Evolutionary conservation across 2,888 invertebrate species (phyloP), one percentile per base, ranked within the genome.

Genomic region (Beris morrisii): DNA sequence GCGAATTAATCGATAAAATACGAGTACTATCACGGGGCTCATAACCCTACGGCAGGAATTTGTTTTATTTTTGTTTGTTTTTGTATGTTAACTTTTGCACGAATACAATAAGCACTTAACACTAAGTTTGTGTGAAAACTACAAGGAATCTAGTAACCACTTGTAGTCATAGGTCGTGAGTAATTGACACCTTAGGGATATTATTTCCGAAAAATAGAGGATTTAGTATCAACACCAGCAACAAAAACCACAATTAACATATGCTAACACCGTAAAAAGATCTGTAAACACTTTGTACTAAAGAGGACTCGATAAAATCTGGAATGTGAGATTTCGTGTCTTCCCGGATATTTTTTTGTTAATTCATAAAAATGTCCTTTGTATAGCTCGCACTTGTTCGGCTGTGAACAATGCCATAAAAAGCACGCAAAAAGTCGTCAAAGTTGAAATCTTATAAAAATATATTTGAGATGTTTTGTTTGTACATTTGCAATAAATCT

Each of bases 1-100:
- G 52, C 50, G 61, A 52, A 50, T 61, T 61, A 61, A 61, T 61
- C 61, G 61, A 61, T 61, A 50, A 61, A 61, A 61, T 50, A 22
- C 22, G 22, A 22, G 22, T 22, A 52, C 61, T 61, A 61, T 61
- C 43, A 28, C 50, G 50, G 31, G 50, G 61, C 61, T 61, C 61
- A 61, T 61, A 38, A 52, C 52, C 61, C 50, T 32, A 11, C 50
- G 22, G 15, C 50, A 52, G 9, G 44, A 50, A 52, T 59, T 48
- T 32, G 30, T 12, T 28, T 54, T 53, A 9, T 22, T 31, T 11
- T 30, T 31, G n/a, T 48, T 46, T 12, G 46, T 46, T n/a, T n/a
- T n/a, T n/a, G n/a, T n/a, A 46, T 5, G 15, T 5, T 5, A 15
- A 46, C 46, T 46, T 13, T 46, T 22, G 22, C 22, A 22, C 22